Evolutionary conservation across 1,140 invertebrate genomes (phyloP), one percentile per base, ranked within the genome.

Genomic region (Drosophila lacertosa): DNA sequence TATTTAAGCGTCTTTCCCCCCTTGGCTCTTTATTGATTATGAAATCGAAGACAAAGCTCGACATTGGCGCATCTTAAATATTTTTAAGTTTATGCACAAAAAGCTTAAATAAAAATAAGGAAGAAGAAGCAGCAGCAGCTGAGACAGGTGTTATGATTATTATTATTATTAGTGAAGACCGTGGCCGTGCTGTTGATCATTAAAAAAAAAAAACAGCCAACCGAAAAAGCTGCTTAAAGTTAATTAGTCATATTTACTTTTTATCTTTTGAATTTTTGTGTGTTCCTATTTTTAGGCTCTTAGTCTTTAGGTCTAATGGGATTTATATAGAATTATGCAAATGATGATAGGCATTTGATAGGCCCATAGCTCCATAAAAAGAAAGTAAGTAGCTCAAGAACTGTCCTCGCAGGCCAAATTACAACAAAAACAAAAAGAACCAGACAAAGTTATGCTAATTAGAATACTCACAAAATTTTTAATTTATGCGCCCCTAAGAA

Each of bases 291-390:
- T 44, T 29, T 29, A 5, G 37, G n/a, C n/a, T n/a, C 7, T 18
- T 13, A 24, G 22, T 2, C 15, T 37, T 22, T 6, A 6, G 40
- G 64, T 79, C 81, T 84, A 84, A 84, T 84, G 81, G 77, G 59
- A 66, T 73, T 84, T 84, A 76, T 80, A 77, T 84, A 66, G 80
- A 86, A 84, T 84, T 84, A 84, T 84, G 80, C 66, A 84, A 84
- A 84, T 84, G 72, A 55, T 84, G 73, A 84, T 84, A 80, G 80
- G 60, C 72, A 77, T 82, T 82, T 82, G 74, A 83, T 82, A 65
- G 78, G 74, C 64, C 6, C 53, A 9, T 44, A 6, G 15, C 37
- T 3, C 6, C 15, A 40, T 13, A 13, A 35, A 22, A n/a, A 44
- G 18, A 15, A 26, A 29, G 26, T 29, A 29, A 48, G 18, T 18